Conservation (phyloP, 2,113 vertebrate species). For the Aepyceros melampus region DNA sequence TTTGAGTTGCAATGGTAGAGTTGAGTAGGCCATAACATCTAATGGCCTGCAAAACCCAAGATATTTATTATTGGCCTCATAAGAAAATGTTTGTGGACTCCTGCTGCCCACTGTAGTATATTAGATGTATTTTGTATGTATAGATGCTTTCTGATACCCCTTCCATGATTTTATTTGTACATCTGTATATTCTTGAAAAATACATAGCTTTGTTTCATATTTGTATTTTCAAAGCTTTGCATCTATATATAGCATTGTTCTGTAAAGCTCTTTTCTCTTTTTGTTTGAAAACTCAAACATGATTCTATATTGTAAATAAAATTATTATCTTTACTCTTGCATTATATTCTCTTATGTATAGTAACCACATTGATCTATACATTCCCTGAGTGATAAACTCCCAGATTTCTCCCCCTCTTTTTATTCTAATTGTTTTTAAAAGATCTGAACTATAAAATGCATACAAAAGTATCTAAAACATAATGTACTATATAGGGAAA, state of each 20-base stretch:
- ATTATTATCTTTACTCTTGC: not conserved
- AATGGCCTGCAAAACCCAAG: not conserved
- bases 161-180: not conserved
- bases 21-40: not conserved
- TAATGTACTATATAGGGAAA: not conserved
- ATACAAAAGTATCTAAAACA: not conserved
- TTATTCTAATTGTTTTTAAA: not conserved
- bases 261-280: not conserved
- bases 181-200: slow-evolving; percentile 5
- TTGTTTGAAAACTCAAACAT: not conserved
- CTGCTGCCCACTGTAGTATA: not conserved
- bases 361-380: not conserved
- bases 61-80: not conserved
- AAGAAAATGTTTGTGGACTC: not conserved
- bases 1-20: not conserved
- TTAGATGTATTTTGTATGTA: not conserved
- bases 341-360: not conserved
- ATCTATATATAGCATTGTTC: not conserved
- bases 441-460: not conserved
- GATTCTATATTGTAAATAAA: not conserved
- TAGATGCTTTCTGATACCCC: not conserved
- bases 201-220: not conserved
- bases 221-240: not conserved
- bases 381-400: not conserved
- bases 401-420: not conserved